These are phyloP conservation scores for Cryptomyrus ogoouensis DNA, from an alignment of 2,113 vertebrate genomes.

Conservation along the genomic window DNA sequence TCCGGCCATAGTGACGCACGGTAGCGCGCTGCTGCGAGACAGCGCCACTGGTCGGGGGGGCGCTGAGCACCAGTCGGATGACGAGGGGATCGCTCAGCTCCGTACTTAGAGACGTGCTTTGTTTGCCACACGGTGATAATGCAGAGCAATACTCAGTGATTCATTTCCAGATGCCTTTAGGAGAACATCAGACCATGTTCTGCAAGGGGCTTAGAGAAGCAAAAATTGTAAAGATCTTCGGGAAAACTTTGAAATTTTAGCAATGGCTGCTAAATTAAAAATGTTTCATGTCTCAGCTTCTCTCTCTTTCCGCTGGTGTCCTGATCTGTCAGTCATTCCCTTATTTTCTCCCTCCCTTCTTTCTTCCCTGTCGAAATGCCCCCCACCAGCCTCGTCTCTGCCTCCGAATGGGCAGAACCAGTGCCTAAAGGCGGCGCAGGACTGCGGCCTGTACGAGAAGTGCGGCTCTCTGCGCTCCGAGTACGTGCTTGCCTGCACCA, in stretches of 20 bases:
- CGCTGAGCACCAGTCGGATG: neutral
- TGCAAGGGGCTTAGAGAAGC: neutral
- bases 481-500: conserved; percentile 80
- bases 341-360: neutral
- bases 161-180: neutral
- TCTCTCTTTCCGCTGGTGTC: neutral
- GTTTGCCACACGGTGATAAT: neutral
- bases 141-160: neutral
- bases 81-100: neutral
- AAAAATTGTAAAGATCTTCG: neutral
- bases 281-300: neutral
- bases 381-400: conserved; percentile 35
- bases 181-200: neutral
- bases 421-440: conserved; percentile 80
- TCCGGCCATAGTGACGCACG: neutral
- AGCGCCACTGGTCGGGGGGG: neutral
- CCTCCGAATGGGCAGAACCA: conserved; percentile 66
- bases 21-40: neutral
- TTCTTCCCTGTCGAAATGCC: conserved; percentile 20
- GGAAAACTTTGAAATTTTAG: neutral
- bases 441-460: conserved; percentile 80
- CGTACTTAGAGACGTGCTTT: neutral
- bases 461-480: conserved; percentile 78
- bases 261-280: neutral
- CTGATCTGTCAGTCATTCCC: neutral